Evolutionary conservation across 2,113 vertebrate genomes (phyloP), one percentile per base, ranked within the genome.

Genomic region (Hippocampus comes): DNA sequence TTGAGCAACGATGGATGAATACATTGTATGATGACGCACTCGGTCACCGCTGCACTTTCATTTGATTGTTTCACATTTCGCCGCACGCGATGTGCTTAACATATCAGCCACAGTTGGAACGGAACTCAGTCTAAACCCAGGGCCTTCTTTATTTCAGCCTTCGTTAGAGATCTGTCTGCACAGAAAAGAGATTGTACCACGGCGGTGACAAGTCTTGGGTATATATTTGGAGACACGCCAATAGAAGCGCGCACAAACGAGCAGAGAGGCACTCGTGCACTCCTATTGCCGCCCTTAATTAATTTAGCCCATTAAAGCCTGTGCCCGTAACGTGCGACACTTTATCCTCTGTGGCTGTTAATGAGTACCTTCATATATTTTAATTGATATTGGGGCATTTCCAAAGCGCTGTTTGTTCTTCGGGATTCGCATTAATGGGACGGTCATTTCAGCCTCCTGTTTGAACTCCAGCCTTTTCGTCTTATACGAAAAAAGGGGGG

Each of bases 301-400:
- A 76, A 73, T 76, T 74, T 73, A 30, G 8, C 76, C 60, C 70
- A n/a, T 71, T 63, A 66, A 14, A 63, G 42, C 69, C n/a, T 21
- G 42, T 18, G 12, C 68, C 72, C 69, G 65, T 66, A 66, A 66
- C 64, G 23, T 66, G 43, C 15, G 23, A 48, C 64, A 66, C 64
- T 66, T 14, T 1, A 9, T 79, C 81, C 83, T 80, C 69, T 38
- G 67, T 79, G 81, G 77, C 80, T 72, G 70, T 80, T 83, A 87
- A 87, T 89, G 75, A 84, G 82, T 84, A 89, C 67, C 77, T 76
- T 85, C 84, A 86, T 89, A 87, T 88, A 82, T 86, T 87, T 89
- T 89, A 89, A 89, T 89, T 89, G 88, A 86, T 80, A 68, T 38
- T 69, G 84, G 74, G 73, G 70, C 38, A 71, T 79, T 88, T 88